These are phyloP conservation scores for Uria aalge DNA, from an alignment of 2,113 vertebrate genomes.

Conservation along the genomic window DNA sequence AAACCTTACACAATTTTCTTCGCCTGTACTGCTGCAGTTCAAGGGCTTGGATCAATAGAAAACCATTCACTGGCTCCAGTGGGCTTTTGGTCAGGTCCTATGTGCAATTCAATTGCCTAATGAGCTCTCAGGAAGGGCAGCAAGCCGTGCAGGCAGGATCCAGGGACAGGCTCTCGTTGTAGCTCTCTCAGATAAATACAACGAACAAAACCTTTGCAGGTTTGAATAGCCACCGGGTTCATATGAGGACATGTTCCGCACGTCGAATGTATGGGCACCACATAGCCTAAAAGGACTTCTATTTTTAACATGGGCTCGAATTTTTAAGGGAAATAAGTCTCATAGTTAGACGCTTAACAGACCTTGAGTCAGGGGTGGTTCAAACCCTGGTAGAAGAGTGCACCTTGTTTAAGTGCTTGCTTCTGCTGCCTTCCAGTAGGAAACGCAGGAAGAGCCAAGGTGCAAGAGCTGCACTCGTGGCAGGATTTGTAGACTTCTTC, in stretches of 20 bases:
- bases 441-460: background rate
- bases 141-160: background rate
- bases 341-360: background rate
- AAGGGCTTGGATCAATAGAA: constrained; percentile 41
- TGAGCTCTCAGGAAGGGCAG: constrained; percentile 35
- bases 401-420: background rate
- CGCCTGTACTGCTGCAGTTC: background rate
- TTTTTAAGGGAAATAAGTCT: background rate
- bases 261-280: background rate
- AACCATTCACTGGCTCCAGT: background rate
- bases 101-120: constrained; percentile 13
- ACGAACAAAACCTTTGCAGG: background rate
- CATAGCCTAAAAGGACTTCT: background rate
- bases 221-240: constrained; percentile 11
- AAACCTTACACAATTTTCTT: background rate
- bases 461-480: background rate
- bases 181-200: background rate
- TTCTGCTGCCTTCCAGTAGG: background rate
- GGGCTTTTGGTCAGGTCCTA: background rate
- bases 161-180: background rate
- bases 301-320: background rate
- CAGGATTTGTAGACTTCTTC: background rate
- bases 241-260: background rate
- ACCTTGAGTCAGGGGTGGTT: background rate
- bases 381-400: background rate